Conservation (phyloP, 2,113 vertebrate species). For the Phodopus roborovskii region DNA sequence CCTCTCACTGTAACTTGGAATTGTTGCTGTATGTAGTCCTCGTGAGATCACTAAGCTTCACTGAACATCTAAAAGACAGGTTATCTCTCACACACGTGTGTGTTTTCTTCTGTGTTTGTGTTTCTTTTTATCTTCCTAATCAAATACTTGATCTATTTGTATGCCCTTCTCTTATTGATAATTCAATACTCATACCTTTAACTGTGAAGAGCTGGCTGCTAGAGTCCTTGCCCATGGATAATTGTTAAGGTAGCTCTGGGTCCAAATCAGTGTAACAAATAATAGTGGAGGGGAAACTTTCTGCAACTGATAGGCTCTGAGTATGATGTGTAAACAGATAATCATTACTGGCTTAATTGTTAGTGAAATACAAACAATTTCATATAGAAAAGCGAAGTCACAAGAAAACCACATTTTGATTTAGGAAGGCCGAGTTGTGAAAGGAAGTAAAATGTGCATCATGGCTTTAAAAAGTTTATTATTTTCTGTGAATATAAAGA, state of each 20-base stretch:
- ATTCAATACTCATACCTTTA: neutral
- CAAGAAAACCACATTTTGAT: neutral
- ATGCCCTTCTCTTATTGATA: neutral
- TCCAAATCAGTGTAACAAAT: too few species aligned
- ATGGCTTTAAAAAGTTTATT: neutral
- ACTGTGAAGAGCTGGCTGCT: neutral
- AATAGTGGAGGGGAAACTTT: neutral
- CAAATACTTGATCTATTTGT: neutral
- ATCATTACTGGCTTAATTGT: neutral
- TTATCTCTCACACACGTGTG: neutral
- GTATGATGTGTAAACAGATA: neutral
- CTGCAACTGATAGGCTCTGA: neutral
- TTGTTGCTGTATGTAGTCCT: neutral
- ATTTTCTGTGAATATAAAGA: neutral
- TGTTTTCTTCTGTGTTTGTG: neutral
- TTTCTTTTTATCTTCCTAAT: neutral
- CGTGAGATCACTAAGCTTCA: neutral
- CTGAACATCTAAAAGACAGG: neutral
- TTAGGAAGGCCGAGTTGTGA: neutral
- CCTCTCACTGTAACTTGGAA: neutral
- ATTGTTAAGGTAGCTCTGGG: neutral
- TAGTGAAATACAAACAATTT: constrained; percentile 9
- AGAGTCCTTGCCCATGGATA: neutral
- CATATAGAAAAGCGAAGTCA: neutral
- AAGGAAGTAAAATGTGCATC: neutral